Conservation (phyloP, 2,888 invertebrate genomes). For the Allygus modestus region DNA sequence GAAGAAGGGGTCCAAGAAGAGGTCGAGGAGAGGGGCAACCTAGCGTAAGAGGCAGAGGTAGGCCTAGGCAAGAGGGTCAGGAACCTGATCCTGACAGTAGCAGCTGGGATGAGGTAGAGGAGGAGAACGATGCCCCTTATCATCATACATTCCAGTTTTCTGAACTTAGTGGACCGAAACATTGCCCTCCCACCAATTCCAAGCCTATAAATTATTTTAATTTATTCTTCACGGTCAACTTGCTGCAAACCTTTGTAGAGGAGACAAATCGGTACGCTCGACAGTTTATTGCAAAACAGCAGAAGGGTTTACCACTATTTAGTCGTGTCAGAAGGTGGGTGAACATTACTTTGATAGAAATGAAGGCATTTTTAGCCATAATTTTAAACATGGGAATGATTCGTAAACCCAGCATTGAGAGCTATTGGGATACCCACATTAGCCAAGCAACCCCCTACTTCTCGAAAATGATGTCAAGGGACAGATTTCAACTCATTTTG, state of each 20-base stretch:
- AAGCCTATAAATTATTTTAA: constrained; percentile 54
- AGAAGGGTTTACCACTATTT: not conserved
- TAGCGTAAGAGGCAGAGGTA: constrained; percentile 15
- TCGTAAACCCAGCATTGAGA: too few relatives aligned
- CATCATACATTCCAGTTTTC: constrained; percentile 34
- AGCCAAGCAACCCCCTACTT: constrained; percentile 54
- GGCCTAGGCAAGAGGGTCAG: not conserved
- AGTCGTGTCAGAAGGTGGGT: constrained; percentile 44
- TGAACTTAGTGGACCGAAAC: constrained; percentile 52
- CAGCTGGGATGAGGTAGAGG: constrained; percentile 41
- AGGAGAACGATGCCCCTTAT: constrained; percentile 54
- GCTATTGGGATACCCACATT: constrained; percentile 42
- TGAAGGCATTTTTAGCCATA: constrained; percentile 55
- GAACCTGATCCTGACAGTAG: constrained; percentile 17
- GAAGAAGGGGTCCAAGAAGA: not conserved
- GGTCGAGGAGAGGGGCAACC: not conserved
- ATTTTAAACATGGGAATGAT: constrained; percentile 54
- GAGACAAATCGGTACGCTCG: constrained; percentile 50
- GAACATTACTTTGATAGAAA: constrained; percentile 35
- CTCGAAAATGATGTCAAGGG: constrained; percentile 47
- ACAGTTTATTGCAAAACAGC: constrained; percentile 2
- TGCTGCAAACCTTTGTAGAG: constrained; percentile 51
- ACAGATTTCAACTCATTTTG: too few relatives aligned
- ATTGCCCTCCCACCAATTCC: constrained; percentile 49
- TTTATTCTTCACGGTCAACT: constrained; percentile 46